Evolutionary conservation across 2,113 vertebrate genomes (phyloP).

Genomic region (Ceratotherium simum): DNA sequence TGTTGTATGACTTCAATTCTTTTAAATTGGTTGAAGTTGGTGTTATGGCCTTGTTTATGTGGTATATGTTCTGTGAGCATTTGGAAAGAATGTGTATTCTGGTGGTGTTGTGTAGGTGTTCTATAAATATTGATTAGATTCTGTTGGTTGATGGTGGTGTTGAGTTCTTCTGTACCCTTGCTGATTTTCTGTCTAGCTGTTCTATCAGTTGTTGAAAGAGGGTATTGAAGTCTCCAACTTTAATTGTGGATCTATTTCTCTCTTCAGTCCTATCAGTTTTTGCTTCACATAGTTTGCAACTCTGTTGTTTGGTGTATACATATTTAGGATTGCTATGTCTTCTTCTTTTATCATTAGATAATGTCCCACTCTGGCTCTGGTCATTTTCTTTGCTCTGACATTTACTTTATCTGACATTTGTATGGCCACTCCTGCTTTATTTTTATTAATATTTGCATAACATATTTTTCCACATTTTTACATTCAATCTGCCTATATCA

Average conservation of each 20-base stretch:
- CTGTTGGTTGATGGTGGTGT: not conserved
- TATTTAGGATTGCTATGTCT: not conserved
- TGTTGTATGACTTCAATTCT: not conserved
- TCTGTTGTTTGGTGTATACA: not conserved
- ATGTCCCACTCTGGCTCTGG: not conserved
- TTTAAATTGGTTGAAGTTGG: not conserved
- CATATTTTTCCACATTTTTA: not conserved
- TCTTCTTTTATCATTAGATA: not conserved
- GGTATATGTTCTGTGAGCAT: not conserved
- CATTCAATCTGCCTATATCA: not conserved
- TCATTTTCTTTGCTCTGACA: not conserved
- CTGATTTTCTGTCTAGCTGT: slow-evolving; percentile 2
- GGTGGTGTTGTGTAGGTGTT: not conserved
- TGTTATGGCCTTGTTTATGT: not conserved
- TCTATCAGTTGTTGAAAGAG: not conserved
- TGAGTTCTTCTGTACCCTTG: not conserved
- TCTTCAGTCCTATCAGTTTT: not conserved
- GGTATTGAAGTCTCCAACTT: not conserved
- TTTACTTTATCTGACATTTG: too few relatives aligned
- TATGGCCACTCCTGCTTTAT: too few relatives aligned
- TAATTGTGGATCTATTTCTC: not conserved
- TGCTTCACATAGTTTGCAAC: not conserved
- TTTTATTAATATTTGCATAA: not conserved
- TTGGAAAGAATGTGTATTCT: slow-evolving; percentile 1
- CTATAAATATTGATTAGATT: not conserved